Conservation (phyloP, 2,113 vertebrate species). For the Phrynosoma platyrhinos region DNA sequence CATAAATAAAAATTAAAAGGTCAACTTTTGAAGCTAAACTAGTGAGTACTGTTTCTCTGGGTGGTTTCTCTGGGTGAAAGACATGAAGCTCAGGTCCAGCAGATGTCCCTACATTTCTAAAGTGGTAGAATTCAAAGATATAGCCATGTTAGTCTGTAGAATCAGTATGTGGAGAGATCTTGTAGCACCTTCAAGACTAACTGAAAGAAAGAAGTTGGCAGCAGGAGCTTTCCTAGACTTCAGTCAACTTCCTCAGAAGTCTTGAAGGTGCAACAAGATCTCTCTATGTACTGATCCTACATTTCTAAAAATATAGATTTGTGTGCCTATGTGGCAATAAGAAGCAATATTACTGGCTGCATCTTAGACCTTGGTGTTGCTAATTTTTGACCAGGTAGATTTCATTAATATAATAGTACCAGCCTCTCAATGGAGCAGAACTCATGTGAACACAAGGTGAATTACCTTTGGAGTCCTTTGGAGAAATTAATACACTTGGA, state of each 20-base stretch:
- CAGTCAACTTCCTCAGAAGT: no score
- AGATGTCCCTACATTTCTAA: not conserved
- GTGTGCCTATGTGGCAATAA: fast-evolving
- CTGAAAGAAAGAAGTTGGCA: no score
- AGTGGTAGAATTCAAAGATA: no score
- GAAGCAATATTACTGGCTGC: not conserved
- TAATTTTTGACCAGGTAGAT: not conserved
- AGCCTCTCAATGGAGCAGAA: not conserved
- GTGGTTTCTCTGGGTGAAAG: not conserved
- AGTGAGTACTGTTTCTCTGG: conserved; percentile 1
- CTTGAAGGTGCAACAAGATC: no score
- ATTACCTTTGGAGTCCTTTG: not conserved
- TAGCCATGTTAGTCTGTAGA: no score
- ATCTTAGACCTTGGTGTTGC: fast-evolving
- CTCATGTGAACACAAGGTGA: not conserved
- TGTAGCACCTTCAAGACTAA: no score
- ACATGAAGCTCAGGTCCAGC: not conserved
- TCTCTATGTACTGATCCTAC: no score
- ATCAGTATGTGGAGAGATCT: no score
- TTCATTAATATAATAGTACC: not conserved
- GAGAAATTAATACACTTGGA: conserved; percentile 1
- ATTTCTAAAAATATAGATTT: not conserved
- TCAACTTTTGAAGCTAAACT: not conserved
- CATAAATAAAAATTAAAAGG: conserved; percentile 48
- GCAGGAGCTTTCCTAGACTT: no score